Evolutionary conservation across 2,113 vertebrate genomes (phyloP).

Genomic region (Crotalus viridis): DNA sequence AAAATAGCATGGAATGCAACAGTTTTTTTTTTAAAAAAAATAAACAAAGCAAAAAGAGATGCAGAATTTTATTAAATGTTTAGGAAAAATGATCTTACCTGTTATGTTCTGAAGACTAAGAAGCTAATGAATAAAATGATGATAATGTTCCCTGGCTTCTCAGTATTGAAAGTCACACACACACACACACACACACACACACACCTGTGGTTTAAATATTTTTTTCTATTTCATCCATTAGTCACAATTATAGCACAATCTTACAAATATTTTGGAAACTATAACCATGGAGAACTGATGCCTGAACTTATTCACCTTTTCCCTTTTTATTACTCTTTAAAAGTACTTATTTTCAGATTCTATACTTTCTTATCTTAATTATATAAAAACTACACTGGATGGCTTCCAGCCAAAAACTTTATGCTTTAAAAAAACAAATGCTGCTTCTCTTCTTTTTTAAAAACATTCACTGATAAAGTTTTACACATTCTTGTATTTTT

Average conservation of each 20-base stretch:
- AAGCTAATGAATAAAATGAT: conserved; percentile 30
- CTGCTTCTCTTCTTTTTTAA: background rate
- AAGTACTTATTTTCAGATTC: background rate
- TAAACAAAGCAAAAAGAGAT: background rate
- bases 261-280: background rate
- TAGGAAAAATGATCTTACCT: conserved; percentile 65
- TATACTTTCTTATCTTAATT: background rate
- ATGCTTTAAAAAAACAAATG: background rate
- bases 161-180: conserved; percentile 40
- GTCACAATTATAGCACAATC: background rate
- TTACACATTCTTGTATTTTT: background rate
- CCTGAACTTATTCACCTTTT: background rate
- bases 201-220: background rate
- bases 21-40: background rate
- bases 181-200: background rate
- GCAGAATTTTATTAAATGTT: background rate
- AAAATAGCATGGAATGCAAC: background rate
- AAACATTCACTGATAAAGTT: background rate
- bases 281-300: background rate
- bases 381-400: background rate
- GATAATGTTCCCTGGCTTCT: conserved; percentile 58
- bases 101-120: conserved; percentile 52
- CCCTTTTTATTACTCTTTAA: background rate
- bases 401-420: background rate
- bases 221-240: background rate